phyloP scores from a whole-genome alignment of 2,797 vertebrate species.

The Eleutherodactylus coqui region DNA sequence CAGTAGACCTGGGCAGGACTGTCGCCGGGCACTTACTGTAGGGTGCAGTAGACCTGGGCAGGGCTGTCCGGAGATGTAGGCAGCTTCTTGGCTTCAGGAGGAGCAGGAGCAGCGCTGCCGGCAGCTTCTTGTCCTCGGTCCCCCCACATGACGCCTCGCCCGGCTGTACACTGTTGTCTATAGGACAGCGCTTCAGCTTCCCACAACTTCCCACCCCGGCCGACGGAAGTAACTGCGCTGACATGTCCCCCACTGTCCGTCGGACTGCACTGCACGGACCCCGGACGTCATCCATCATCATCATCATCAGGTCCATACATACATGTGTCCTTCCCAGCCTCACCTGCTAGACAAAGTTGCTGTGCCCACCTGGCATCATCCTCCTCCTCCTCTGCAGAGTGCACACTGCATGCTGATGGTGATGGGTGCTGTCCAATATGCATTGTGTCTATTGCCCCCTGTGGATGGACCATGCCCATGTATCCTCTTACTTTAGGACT shows the following conservation, averaged over 20 bases:
- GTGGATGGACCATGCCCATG: slow-evolving; percentile 9
- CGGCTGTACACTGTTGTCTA: background rate
- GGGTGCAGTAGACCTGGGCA: background rate
- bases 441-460: background rate
- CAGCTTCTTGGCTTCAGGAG: background rate
- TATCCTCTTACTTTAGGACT: background rate
- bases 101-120: slow-evolving; percentile 9
- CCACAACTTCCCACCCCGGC: slow-evolving; percentile 50
- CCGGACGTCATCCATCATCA: background rate
- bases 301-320: too few species aligned
- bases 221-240: slow-evolving; percentile 48
- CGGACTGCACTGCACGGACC: background rate
- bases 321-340: background rate
- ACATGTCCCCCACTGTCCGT: background rate
- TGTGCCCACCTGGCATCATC: slow-evolving; percentile 4
- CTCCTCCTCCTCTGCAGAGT: background rate
- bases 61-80: too few species aligned
- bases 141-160: slow-evolving; percentile 38
- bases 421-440: slow-evolving; percentile 6
- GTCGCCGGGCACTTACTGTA: background rate
- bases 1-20: background rate
- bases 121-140: slow-evolving; percentile 15
- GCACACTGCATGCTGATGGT: background rate
- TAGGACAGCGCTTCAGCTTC: slow-evolving; percentile 34
- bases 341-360: background rate